A percentile compares a stretch with the other conserved stretches of the same genome.
phyloP scores from a whole-genome alignment of 2,888 invertebrate genomes.

The Pilophorus perplexus region DNA sequence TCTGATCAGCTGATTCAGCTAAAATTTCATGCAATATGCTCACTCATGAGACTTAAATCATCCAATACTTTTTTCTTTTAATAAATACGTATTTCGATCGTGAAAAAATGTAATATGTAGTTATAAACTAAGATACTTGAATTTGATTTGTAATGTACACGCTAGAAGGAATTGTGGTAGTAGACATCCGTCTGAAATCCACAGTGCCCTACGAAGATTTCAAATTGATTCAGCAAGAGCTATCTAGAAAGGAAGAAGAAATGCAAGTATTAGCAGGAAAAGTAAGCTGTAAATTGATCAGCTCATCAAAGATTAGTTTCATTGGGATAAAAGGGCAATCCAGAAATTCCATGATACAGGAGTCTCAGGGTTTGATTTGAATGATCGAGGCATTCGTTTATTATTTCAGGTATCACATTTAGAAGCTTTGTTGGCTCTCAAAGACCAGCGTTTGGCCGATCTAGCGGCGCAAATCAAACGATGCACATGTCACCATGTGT shows the following conservation, averaged over 20 bases:
- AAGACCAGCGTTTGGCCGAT: constrained; percentile 43
- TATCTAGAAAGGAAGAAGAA: constrained; percentile 42
- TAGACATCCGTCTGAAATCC: constrained; percentile 34
- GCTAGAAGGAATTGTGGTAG: constrained; percentile 33
- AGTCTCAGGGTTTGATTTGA: too few species aligned
- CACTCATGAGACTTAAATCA: too few species aligned
- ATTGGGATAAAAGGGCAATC: too few species aligned
- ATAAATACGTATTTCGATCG: too few species aligned
- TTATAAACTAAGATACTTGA: constrained; percentile 3
- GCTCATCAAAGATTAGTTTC: too few species aligned
- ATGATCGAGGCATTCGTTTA: too few species aligned
- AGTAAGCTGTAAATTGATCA: too few species aligned
- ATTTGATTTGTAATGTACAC: not conserved
- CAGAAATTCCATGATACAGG: too few species aligned
- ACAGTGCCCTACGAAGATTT: constrained; percentile 41
- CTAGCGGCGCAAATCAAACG: constrained; percentile 37
- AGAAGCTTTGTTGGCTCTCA: constrained; percentile 39
- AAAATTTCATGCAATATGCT: too few species aligned
- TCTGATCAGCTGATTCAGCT: too few species aligned
- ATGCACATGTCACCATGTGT: constrained; percentile 35
- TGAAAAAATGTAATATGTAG: too few species aligned
- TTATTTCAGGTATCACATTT: constrained; percentile 44
- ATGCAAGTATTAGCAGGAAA: constrained; percentile 30
- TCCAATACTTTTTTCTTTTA: too few species aligned
- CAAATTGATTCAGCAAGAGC: constrained; percentile 30